Evolutionary conservation across 2,797 vertebrate species (phyloP).

Genomic region (Phrynocephalus forsythii): DNA sequence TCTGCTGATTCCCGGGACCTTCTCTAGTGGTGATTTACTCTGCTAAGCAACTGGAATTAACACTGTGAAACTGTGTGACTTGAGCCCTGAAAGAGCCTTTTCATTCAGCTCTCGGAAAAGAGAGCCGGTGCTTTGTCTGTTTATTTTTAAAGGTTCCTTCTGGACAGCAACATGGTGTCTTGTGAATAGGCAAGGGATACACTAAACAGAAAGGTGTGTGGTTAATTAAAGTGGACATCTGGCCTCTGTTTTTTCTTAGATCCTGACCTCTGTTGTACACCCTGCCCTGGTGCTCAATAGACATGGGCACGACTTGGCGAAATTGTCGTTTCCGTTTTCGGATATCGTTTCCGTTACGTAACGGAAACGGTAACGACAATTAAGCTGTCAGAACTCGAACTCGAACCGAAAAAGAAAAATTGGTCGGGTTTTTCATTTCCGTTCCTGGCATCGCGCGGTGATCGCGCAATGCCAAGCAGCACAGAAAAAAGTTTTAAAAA

Average conservation of each 20-base stretch:
- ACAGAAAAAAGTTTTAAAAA: no score
- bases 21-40: neutral
- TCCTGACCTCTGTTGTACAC: neutral
- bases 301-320: no score
- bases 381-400: no score
- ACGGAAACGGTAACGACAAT: no score
- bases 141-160: constrained; percentile 28
- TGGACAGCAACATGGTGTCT: neutral
- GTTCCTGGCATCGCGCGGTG: no score
- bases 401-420: no score
- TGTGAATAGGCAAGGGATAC: neutral
- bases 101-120: neutral
- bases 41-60: neutral
- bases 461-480: no score
- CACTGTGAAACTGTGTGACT: neutral
- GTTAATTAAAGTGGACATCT: constrained; percentile 20
- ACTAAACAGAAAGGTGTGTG: neutral
- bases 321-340: no score
- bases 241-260: neutral
- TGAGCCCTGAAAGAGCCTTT: neutral
- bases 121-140: constrained; percentile 34
- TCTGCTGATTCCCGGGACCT: neutral
- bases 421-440: no score
- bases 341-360: no score
- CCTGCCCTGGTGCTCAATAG: neutral